Evolutionary conservation across 2,113 vertebrate species (phyloP).

Genomic region (Amazona vittata): DNA sequence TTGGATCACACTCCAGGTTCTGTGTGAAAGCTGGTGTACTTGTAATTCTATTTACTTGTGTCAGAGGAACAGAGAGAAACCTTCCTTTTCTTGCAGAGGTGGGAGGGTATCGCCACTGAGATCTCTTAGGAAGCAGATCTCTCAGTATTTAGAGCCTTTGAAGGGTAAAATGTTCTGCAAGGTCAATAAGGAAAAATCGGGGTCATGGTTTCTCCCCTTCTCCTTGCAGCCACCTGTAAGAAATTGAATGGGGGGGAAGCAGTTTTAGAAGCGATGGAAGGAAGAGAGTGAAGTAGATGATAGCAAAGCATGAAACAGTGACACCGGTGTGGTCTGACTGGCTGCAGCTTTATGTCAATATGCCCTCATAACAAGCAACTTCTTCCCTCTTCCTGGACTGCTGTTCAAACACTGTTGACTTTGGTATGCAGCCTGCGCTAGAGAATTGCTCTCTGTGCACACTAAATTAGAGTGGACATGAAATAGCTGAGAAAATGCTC

Average conservation of each 20-base stretch:
- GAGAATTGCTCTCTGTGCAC: background rate
- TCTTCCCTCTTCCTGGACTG: background rate
- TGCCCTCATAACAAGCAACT: background rate
- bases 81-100: background rate
- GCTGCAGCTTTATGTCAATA: background rate
- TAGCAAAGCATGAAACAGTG: fast-evolving
- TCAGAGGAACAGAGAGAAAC: background rate
- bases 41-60: background rate
- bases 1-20: background rate
- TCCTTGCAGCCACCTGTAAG: background rate
- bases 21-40: background rate
- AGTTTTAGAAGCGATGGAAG: background rate
- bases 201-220: background rate
- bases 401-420: background rate
- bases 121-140: background rate
- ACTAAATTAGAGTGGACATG: background rate
- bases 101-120: background rate
- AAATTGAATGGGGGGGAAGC: background rate
- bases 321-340: background rate
- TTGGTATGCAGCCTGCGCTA: background rate
- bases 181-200: background rate
- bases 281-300: background rate
- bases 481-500: background rate
- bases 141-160: background rate
- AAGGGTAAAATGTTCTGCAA: background rate